Conservation (phyloP, 2,888 invertebrate genomes). For the Lasiommata megera region DNA sequence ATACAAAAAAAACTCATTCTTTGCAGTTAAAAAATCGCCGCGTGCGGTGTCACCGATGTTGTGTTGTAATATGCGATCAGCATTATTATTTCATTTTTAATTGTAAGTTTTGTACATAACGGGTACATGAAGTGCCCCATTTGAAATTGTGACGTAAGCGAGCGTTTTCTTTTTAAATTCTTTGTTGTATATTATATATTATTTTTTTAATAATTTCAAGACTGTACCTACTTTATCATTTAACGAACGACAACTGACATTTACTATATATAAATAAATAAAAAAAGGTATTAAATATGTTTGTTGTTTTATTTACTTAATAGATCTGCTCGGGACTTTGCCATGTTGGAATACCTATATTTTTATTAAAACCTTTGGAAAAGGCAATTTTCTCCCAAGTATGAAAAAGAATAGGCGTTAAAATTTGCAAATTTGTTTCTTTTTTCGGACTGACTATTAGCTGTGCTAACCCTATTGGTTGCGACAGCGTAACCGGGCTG, state of each 20-base stretch:
- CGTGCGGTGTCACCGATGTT: no score
- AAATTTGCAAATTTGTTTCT: no score
- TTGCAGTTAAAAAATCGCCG: no score
- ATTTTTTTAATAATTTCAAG: conserved; percentile 75
- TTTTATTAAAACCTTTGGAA: no score
- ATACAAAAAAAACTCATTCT: no score
- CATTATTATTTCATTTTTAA: conserved; percentile 37
- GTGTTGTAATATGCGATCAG: background rate
- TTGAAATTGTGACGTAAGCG: conserved; percentile 37
- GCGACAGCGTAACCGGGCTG: no score
- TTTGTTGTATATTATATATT: conserved; percentile 69
- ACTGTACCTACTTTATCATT: conserved; percentile 74
- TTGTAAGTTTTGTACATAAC: conserved; percentile 43
- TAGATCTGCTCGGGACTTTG: no score
- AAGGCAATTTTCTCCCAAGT: no score
- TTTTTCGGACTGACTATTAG: no score
- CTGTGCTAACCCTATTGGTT: no score
- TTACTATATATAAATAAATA: conserved; percentile 78
- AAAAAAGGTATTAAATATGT: conserved; percentile 63
- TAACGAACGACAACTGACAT: conserved; percentile 69
- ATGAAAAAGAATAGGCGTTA: no score
- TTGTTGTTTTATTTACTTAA: conserved; percentile 53
- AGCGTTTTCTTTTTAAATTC: conserved; percentile 30
- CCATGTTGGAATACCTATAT: no score
- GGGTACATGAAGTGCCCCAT: conserved; percentile 36